These are phyloP conservation scores for Callopanchax toddi DNA, from an alignment of 2,113 vertebrate species.

Conservation along the genomic window DNA sequence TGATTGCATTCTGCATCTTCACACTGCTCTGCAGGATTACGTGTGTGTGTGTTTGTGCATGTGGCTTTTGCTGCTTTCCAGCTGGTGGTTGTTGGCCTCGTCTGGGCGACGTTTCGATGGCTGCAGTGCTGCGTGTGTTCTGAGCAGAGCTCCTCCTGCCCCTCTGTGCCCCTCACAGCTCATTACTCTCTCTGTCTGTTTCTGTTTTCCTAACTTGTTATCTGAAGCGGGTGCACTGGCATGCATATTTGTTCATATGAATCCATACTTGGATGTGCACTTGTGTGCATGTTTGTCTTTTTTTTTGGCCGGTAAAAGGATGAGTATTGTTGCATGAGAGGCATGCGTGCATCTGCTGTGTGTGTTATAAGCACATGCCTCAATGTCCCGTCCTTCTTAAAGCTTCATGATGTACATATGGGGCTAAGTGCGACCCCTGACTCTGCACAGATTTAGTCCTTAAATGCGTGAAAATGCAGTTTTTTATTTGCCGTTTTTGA, in stretches of 20 bases:
- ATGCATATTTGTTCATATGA: constrained; percentile 3
- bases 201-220: neutral
- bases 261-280: constrained; percentile 32
- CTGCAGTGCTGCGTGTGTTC: constrained; percentile 45
- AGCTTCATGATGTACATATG: constrained; percentile 55
- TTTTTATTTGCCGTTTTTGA: too few species aligned
- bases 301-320: constrained; percentile 1
- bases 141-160: constrained; percentile 56
- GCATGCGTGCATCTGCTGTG: constrained; percentile 8
- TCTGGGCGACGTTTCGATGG: constrained; percentile 72
- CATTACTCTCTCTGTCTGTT: constrained; percentile 34
- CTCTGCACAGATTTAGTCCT: too few species aligned
- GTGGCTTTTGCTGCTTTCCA: constrained; percentile 42
- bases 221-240: constrained; percentile 13
- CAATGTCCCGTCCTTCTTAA: constrained; percentile 45
- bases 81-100: constrained; percentile 60
- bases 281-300: constrained; percentile 23
- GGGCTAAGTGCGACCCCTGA: constrained; percentile 47
- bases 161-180: constrained; percentile 58
- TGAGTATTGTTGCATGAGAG: constrained; percentile 10
- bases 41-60: constrained; percentile 30
- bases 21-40: constrained; percentile 43
- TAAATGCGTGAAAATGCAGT: too few species aligned
- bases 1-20: constrained; percentile 49
- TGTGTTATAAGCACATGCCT: constrained; percentile 21